Conservation (phyloP, 2,113 vertebrate species). For the Montifringilla adamsi region DNA sequence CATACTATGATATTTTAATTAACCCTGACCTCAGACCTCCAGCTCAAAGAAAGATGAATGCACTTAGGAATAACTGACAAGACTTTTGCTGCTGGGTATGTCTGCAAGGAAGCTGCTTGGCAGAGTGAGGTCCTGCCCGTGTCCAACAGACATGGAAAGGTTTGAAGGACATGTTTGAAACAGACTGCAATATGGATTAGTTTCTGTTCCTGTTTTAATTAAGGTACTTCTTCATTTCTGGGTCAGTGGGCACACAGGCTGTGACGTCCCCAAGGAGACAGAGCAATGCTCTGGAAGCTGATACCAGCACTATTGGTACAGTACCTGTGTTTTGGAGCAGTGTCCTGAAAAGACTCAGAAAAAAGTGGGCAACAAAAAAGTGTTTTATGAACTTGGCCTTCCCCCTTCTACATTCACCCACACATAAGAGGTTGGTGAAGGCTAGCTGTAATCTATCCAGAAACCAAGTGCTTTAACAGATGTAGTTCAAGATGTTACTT, state of each 20-base stretch:
- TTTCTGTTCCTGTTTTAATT: background rate
- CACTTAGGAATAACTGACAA: background rate
- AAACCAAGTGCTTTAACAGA: background rate
- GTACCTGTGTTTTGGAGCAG: background rate
- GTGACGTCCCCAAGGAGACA: rapidly evolving
- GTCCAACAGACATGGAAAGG: background rate
- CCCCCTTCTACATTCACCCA: background rate
- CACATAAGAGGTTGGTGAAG: background rate
- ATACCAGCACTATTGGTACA: background rate
- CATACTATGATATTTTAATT: background rate
- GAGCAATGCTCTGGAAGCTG: background rate
- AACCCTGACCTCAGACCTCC: background rate
- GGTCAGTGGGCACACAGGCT: background rate
- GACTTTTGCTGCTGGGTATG: background rate
- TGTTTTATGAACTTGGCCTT: background rate
- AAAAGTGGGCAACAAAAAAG: background rate
- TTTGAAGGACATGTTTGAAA: background rate
- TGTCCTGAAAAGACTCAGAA: background rate
- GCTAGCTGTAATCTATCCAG: background rate
- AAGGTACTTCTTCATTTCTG: background rate
- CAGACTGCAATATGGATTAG: background rate
- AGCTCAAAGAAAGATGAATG: background rate
- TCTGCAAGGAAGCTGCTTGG: background rate
- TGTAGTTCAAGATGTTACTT: background rate
- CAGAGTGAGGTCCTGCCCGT: rapidly evolving